A percentile compares a stretch with the other conserved stretches of the same genome.
Conservation (phyloP, 2,113 vertebrate genomes). For the Lamprologus ornatipinnis region DNA sequence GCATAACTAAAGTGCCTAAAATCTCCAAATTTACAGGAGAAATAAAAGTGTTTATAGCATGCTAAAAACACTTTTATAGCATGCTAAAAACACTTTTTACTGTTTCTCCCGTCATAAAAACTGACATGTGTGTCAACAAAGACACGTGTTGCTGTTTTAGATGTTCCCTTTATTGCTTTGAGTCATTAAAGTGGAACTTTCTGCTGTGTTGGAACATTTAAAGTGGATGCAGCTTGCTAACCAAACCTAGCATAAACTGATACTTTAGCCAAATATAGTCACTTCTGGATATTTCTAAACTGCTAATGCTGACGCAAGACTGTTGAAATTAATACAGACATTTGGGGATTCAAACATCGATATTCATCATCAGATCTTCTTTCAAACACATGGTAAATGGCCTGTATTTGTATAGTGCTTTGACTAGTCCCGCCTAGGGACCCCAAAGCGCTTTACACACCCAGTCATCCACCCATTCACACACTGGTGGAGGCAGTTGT, state of each 20-base stretch:
- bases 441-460: rapidly evolving
- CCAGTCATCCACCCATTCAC: no score
- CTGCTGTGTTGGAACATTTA: not conserved
- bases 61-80: not conserved
- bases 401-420: rapidly evolving
- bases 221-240: not conserved
- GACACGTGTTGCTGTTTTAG: not conserved
- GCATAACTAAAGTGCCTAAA: not conserved
- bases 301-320: not conserved
- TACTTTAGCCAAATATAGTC: not conserved
- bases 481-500: no score
- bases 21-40: not conserved
- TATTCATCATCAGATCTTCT: not conserved
- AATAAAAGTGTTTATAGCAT: not conserved
- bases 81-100: not conserved
- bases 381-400: not conserved
- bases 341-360: not conserved
- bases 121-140: no score
- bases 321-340: not conserved
- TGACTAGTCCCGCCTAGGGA: rapidly evolving
- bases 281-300: not conserved
- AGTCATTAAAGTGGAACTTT: not conserved
- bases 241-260: not conserved
- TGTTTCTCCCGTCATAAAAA: not conserved
- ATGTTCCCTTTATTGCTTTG: not conserved